A percentile compares a stretch with the other conserved stretches of the same genome.
phyloP scores from a whole-genome alignment of 2,888 invertebrate species.

The Mylabris sibirica region DNA sequence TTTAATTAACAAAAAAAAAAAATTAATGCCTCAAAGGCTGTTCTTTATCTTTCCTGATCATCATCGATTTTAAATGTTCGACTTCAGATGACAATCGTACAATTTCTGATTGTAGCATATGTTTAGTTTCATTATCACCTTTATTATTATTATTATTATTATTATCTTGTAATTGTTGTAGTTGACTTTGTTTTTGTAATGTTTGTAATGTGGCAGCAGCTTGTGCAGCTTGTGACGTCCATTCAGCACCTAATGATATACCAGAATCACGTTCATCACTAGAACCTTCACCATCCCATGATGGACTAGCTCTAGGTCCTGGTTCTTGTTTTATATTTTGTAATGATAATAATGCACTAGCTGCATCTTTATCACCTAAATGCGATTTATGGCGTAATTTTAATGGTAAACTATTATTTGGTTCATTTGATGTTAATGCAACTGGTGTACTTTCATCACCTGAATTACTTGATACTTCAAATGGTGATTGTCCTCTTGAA shows the following conservation, averaged over 20 bases:
- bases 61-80: conserved; percentile 84
- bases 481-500: conserved; percentile 71
- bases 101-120: conserved; percentile 84
- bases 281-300: conserved; percentile 89
- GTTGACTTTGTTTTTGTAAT: conserved; percentile 56
- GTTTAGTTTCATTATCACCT: conserved; percentile 66
- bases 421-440: conserved; percentile 62
- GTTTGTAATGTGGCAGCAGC: conserved; percentile 56
- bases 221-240: conserved; percentile 58
- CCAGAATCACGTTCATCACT: conserved; percentile 91
- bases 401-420: conserved; percentile 84
- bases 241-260: conserved; percentile 81
- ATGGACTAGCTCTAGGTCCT: conserved; percentile 78
- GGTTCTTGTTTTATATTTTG: conserved; percentile 90
- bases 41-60: conserved; percentile 68
- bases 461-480: conserved; percentile 79
- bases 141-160: conserved; percentile 39
- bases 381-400: conserved; percentile 92
- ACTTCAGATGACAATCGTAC: conserved; percentile 91
- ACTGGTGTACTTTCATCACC: conserved; percentile 66
- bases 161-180: conserved; percentile 53
- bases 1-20: conserved; percentile 41
- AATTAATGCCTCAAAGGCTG: conserved; percentile 40
- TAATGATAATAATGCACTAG: conserved; percentile 79
- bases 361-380: conserved; percentile 88